Evolutionary conservation across 2,113 vertebrate species (phyloP).

Genomic region (Origma solitaria): DNA sequence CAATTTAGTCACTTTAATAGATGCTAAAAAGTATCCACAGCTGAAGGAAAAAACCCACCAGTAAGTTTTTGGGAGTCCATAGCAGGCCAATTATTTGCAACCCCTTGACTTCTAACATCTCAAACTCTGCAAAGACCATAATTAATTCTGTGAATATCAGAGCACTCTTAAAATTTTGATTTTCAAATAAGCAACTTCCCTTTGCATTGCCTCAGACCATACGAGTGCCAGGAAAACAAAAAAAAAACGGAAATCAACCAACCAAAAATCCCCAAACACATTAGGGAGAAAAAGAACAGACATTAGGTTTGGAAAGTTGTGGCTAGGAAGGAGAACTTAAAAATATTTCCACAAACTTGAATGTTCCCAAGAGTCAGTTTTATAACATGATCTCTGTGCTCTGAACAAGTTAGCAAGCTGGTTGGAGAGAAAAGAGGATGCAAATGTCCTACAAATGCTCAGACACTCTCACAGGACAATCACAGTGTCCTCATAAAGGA

Average conservation of each 20-base stretch:
- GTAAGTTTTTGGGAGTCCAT: not conserved
- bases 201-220: not conserved
- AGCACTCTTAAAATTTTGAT: not conserved
- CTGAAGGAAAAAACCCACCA: not conserved
- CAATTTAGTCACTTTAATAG: not conserved
- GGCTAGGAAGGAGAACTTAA: not conserved
- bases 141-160: not conserved
- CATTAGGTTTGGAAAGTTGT: not conserved
- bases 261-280: not conserved
- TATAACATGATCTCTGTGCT: not conserved
- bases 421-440: not conserved
- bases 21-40: not conserved
- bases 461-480: not conserved
- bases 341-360: not conserved
- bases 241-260: not conserved
- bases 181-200: not conserved
- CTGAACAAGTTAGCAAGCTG: not conserved
- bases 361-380: not conserved
- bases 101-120: not conserved
- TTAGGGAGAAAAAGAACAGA: not conserved
- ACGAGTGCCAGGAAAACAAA: not conserved
- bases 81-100: not conserved
- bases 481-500: not conserved
- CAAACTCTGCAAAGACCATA: not conserved
- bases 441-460: not conserved